Evolutionary conservation across 2,797 vertebrate species (phyloP).

Genomic region (Crocodylus rhombifer): DNA sequence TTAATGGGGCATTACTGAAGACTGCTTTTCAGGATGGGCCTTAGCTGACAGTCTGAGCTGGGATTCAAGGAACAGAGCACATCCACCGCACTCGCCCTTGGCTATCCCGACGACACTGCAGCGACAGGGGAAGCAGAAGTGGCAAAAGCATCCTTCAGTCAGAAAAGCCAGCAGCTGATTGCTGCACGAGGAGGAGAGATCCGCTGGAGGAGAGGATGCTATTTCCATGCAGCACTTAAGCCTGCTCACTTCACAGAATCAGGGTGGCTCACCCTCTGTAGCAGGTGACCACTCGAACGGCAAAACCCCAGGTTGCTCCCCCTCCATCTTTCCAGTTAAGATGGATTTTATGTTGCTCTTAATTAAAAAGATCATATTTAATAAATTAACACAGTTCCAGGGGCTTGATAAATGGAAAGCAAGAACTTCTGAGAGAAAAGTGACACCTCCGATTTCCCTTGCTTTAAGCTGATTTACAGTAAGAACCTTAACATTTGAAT

Average conservation of each 20-base stretch:
- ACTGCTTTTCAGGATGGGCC: too few species aligned
- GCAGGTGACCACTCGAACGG: too few species aligned
- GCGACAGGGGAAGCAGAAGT: neutral
- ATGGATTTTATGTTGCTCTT: neutral
- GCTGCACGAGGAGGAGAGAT: neutral
- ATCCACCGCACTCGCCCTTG: too few species aligned
- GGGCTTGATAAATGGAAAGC: slow-evolving; percentile 2
- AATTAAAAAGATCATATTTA: slow-evolving; percentile 8
- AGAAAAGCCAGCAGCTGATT: neutral
- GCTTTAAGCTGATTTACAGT: slow-evolving; percentile 34
- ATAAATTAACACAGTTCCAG: neutral
- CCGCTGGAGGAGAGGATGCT: neutral
- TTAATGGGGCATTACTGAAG: too few species aligned
- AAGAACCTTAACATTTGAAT: slow-evolving; percentile 23
- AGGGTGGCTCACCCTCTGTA: neutral
- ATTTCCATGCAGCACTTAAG: neutral
- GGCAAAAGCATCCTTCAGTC: too few species aligned
- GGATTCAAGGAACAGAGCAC: too few species aligned
- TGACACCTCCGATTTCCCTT: neutral
- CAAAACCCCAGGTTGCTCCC: neutral
- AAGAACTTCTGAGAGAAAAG: slow-evolving; percentile 30
- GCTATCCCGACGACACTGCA: too few species aligned
- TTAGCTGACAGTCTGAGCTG: too few species aligned
- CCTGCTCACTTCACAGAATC: neutral
- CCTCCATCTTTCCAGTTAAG: neutral